phyloP scores from a whole-genome alignment of 1,140 invertebrate genomes.

The Drosophila bifasciata region DNA sequence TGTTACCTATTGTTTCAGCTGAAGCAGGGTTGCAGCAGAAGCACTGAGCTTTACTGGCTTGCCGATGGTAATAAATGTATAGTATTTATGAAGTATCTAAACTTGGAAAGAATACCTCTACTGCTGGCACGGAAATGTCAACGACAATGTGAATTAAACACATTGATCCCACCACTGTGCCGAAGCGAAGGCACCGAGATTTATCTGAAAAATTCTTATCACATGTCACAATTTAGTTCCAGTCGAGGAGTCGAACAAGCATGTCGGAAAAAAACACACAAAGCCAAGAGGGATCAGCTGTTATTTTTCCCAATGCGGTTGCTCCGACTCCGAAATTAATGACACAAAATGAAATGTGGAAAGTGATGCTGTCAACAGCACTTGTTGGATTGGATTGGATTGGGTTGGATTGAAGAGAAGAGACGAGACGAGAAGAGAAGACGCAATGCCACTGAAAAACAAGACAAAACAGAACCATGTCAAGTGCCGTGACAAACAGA shows the following conservation, averaged over 20 bases:
- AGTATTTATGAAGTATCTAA: slow-evolving; percentile 6
- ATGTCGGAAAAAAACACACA: slow-evolving; percentile 43
- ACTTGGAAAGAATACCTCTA: slow-evolving; percentile 1
- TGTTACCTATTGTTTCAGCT: background rate
- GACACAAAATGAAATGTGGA: slow-evolving; percentile 75
- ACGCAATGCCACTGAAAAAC: slow-evolving; percentile 17
- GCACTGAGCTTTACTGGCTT: background rate
- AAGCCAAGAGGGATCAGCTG: slow-evolving; percentile 69
- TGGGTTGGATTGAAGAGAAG: slow-evolving; percentile 32
- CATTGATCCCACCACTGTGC: slow-evolving; percentile 20
- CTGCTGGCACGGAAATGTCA: background rate
- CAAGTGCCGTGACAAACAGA: no score
- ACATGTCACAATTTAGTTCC: slow-evolving; percentile 76
- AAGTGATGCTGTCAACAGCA: slow-evolving; percentile 81
- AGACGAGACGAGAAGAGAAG: background rate
- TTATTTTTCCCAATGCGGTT: slow-evolving; percentile 76
- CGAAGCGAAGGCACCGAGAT: slow-evolving; percentile 29
- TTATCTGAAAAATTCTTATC: slow-evolving; percentile 70
- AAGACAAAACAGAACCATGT: background rate
- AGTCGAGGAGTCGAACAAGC: slow-evolving; percentile 55
- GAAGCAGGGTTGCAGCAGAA: background rate
- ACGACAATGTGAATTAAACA: slow-evolving; percentile 11
- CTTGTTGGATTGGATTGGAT: slow-evolving; percentile 66
- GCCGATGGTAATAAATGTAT: background rate
- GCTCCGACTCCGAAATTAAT: slow-evolving; percentile 74